Conservation (phyloP, 2,113 vertebrate genomes). For the Salvelinus fontinalis region DNA sequence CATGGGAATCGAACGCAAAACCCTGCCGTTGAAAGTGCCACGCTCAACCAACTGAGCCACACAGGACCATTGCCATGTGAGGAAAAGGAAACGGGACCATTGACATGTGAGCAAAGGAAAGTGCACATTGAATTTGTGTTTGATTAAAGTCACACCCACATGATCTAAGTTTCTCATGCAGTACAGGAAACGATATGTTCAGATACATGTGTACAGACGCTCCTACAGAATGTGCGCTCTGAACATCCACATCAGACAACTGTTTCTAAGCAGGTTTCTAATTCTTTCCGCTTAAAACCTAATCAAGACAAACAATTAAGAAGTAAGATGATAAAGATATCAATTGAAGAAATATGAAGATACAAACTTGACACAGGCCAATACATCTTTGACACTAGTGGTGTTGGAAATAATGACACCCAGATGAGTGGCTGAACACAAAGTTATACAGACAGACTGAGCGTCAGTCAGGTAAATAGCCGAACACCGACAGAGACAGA, state of each 20-base stretch:
- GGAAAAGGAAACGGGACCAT: neutral
- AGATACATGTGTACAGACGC: neutral
- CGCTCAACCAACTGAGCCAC: no score
- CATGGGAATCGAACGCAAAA: no score
- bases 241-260: neutral
- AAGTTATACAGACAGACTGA: neutral
- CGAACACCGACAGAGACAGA: neutral
- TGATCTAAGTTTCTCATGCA: neutral
- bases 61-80: neutral
- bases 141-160: neutral
- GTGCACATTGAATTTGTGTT: neutral
- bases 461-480: neutral
- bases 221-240: neutral
- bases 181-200: neutral
- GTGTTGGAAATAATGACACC: neutral
- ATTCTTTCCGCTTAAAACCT: neutral
- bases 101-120: slow-evolving; percentile 8
- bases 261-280: neutral
- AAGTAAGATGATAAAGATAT: neutral
- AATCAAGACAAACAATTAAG: neutral
- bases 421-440: neutral
- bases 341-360: neutral
- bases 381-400: neutral
- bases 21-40: no score
- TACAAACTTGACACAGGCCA: neutral